phyloP scores from a whole-genome alignment of 2,888 invertebrate genomes.

The Andrena chrysosceles region DNA sequence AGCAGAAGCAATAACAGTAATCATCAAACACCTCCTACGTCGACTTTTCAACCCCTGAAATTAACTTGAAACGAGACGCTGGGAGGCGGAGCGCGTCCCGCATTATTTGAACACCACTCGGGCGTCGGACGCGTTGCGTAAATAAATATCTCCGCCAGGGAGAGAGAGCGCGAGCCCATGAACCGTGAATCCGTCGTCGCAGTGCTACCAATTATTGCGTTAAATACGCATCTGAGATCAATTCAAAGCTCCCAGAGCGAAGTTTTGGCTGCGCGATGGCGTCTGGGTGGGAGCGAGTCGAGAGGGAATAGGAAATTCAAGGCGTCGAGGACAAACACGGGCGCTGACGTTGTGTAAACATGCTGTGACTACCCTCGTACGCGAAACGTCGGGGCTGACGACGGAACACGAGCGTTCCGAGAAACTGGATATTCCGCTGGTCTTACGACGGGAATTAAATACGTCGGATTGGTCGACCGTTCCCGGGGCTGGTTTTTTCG shows the following conservation, averaged over 20 bases:
- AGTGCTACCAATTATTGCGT: slow-evolving; percentile 53
- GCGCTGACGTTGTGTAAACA: slow-evolving; percentile 76
- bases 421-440: slow-evolving; percentile 69
- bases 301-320: slow-evolving; percentile 71
- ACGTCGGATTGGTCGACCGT: slow-evolving; percentile 25
- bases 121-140: slow-evolving; percentile 31
- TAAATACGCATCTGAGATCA: slow-evolving; percentile 66
- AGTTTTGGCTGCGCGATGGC: neutral
- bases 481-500: slow-evolving; percentile 26
- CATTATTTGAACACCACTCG: slow-evolving; percentile 52
- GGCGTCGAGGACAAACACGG: slow-evolving; percentile 74
- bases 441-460: slow-evolving; percentile 67
- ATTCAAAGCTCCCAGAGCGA: slow-evolving; percentile 57
- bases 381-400: slow-evolving; percentile 42
- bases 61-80: slow-evolving; percentile 1
- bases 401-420: slow-evolving; percentile 52
- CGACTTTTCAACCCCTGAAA: slow-evolving; percentile 25
- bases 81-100: slow-evolving; percentile 30
- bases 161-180: neutral
- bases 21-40: slow-evolving; percentile 1
- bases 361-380: slow-evolving; percentile 73
- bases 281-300: neutral
- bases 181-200: slow-evolving; percentile 48
- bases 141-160: slow-evolving; percentile 38
- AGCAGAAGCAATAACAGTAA: slow-evolving; percentile 5